Conservation (phyloP, 2,113 vertebrate species). For the Myotis yumanensis region DNA sequence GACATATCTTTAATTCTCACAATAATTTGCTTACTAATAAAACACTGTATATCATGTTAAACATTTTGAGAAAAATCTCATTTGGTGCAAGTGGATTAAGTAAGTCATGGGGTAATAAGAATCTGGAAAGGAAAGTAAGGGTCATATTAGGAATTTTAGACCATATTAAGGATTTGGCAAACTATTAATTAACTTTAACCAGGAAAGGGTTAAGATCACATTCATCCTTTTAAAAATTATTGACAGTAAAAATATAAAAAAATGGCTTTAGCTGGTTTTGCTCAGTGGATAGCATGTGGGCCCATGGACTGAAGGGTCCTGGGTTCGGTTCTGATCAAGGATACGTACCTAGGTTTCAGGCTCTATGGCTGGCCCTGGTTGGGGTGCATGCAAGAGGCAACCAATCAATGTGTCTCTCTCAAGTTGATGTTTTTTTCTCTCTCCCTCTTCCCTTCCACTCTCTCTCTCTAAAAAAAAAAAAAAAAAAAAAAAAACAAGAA, state of each 20-base stretch:
- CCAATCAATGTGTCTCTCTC: no score
- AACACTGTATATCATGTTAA: background rate
- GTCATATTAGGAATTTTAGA: background rate
- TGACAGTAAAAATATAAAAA: background rate
- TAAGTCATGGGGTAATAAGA: background rate
- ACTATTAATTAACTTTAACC: background rate
- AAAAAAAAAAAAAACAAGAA: no score
- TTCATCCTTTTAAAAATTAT: background rate
- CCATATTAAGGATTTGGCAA: background rate
- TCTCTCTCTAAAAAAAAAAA: no score
- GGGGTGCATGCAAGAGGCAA: no score
- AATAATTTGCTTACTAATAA: background rate
- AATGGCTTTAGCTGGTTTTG: no score
- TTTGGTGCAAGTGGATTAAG: background rate
- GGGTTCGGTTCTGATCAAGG: no score
- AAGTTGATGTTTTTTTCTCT: no score
- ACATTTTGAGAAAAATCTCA: background rate
- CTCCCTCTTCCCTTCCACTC: no score
- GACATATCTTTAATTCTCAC: background rate
- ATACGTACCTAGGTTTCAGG: no score
- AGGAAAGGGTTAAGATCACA: background rate
- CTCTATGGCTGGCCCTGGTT: no score
- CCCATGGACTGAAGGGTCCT: no score
- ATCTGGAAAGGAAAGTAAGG: background rate
- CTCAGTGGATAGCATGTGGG: no score